Percentiles rank a stretch among this genome's conserved stretches.
These are phyloP conservation scores for Drosophila bunnanda DNA, from an alignment of 2,888 invertebrate genomes.

Conservation along the genomic window DNA sequence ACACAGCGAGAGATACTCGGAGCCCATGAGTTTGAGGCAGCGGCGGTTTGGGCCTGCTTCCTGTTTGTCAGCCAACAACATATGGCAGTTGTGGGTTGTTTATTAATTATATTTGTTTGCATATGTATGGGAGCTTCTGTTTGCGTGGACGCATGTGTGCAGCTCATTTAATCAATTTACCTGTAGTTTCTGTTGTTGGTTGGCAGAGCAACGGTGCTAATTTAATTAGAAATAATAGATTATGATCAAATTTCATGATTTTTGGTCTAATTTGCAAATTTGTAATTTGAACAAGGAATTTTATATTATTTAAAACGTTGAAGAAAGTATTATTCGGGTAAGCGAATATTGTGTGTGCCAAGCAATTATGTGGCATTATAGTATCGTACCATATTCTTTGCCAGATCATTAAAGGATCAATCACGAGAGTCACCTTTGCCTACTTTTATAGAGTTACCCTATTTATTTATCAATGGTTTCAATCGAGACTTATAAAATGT, in stretches of 20 bases:
- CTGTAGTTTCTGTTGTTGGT: conserved; percentile 11
- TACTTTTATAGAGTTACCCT: background rate
- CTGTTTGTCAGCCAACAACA: conserved; percentile 49
- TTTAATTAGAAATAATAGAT: conserved; percentile 51
- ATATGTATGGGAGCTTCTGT: conserved; percentile 18
- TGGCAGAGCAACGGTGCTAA: conserved; percentile 21
- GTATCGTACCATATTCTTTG: too few relatives aligned
- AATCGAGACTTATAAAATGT: background rate
- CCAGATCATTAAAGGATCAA: too few relatives aligned
- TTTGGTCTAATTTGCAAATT: background rate
- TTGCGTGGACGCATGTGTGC: conserved; percentile 16
- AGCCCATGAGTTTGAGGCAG: conserved; percentile 14
- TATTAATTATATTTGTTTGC: conserved; percentile 69
- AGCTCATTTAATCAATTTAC: conserved; percentile 53
- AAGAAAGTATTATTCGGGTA: background rate
- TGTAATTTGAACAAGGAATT: background rate
- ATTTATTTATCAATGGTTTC: background rate
- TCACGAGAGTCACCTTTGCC: background rate
- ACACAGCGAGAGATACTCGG: conserved; percentile 23
- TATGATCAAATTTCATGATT: conserved; percentile 26
- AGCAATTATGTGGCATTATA: background rate
- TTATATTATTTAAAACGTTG: background rate
- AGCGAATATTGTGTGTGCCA: too few relatives aligned
- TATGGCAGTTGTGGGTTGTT: conserved; percentile 39
- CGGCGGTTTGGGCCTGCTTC: conserved; percentile 24